A percentile compares a stretch with the other conserved stretches of the same genome.
These are phyloP conservation scores for Vannuccia rotundouncinata DNA, from an alignment of 2,888 invertebrate species.

Conservation along the genomic window DNA sequence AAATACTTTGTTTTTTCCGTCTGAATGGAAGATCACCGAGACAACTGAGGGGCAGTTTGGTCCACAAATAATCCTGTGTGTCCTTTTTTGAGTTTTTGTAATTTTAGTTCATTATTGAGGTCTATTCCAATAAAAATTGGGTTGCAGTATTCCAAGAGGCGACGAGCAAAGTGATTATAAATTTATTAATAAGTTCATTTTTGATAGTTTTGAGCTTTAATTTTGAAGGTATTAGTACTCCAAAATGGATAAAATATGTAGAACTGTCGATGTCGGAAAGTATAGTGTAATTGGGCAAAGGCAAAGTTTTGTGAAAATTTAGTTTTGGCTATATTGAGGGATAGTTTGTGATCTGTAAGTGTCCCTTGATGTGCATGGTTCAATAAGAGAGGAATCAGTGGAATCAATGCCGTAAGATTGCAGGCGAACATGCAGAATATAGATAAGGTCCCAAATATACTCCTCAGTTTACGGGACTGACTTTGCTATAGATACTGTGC, in stretches of 20 bases:
- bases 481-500: background rate
- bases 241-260: background rate
- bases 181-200: background rate
- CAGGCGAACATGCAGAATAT: background rate
- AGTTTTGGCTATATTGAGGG: slow-evolving; percentile 15
- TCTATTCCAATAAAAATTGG: background rate
- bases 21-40: background rate
- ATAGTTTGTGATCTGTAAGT: background rate
- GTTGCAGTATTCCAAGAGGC: background rate
- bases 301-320: background rate
- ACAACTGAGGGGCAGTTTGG: background rate
- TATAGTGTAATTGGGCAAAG: slow-evolving; percentile 1
- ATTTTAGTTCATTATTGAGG: background rate
- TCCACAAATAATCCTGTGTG: slow-evolving; percentile 8
- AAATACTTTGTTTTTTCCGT: background rate
- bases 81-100: background rate
- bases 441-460: background rate
- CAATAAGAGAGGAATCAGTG: background rate
- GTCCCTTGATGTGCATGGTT: background rate
- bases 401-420: background rate
- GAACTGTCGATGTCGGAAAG: slow-evolving; percentile 7
- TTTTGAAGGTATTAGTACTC: background rate
- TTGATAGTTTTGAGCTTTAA: background rate
- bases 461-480: background rate
- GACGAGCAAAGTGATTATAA: background rate